Conservation (phyloP, 2,113 vertebrate species). For the Pimephales promelas region DNA sequence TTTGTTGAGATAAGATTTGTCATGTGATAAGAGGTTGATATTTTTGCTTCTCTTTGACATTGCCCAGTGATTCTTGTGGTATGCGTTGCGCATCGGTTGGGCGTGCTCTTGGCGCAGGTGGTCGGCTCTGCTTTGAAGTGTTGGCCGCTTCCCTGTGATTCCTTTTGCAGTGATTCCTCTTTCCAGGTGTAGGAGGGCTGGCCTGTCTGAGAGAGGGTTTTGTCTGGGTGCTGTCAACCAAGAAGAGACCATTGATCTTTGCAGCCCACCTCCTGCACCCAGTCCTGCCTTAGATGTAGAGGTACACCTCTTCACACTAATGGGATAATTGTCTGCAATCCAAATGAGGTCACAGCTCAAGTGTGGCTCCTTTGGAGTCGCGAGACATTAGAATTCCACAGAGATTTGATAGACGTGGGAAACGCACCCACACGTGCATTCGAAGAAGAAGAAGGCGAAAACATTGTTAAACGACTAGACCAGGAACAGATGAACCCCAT, state of each 20-base stretch:
- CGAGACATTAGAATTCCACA: constrained; percentile 82
- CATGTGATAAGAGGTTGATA: background rate
- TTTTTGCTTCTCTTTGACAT: background rate
- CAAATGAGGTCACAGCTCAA: constrained; percentile 96
- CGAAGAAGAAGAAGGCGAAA: background rate
- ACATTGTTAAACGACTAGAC: background rate
- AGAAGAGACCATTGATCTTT: constrained; percentile 87
- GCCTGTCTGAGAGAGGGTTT: constrained; percentile 89
- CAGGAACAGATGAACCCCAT: background rate
- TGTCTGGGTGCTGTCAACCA: constrained; percentile 91
- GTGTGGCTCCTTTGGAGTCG: constrained; percentile 84
- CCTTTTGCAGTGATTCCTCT: constrained; percentile 54
- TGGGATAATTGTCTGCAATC: constrained; percentile 93
- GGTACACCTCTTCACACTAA: constrained; percentile 85
- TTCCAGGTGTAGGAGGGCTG: constrained; percentile 92
- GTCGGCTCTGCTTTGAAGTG: constrained; percentile 73
- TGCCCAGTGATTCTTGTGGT: background rate
- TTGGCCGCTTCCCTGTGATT: constrained; percentile 67
- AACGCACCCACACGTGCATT: constrained; percentile 42
- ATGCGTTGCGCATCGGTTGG: constrained; percentile 1
- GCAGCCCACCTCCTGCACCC: constrained; percentile 77
- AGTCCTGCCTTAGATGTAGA: constrained; percentile 65
- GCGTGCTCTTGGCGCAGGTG: constrained; percentile 72
- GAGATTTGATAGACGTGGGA: constrained; percentile 47
- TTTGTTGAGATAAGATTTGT: constrained; percentile 19